Percentiles rank a stretch among this genome's conserved stretches.
Conservation (phyloP, 2,888 invertebrate species). For the Agelastica alni region DNA sequence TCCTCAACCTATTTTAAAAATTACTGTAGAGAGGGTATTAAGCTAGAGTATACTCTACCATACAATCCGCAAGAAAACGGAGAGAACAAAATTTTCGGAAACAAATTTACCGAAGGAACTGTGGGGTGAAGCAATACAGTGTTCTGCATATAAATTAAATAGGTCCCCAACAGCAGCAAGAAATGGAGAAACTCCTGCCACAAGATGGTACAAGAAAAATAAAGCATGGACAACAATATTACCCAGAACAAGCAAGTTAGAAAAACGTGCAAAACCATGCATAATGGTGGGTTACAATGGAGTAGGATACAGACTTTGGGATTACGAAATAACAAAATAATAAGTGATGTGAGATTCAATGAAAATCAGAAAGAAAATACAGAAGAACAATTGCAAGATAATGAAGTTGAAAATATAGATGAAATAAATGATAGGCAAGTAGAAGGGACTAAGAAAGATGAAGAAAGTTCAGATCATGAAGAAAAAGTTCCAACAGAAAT, state of each 20-base stretch:
- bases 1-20: not conserved
- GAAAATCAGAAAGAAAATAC: constrained; percentile 21
- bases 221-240: constrained; percentile 35
- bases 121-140: constrained; percentile 39
- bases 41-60: constrained; percentile 7
- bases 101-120: constrained; percentile 34
- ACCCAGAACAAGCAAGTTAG: constrained; percentile 36
- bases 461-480: constrained; percentile 6
- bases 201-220: constrained; percentile 32
- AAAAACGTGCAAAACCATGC: constrained; percentile 35
- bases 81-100: constrained; percentile 32
- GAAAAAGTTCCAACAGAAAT: not conserved
- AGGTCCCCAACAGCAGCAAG: constrained; percentile 32
- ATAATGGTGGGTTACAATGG: constrained; percentile 38
- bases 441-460: too few relatives aligned
- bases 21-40: not conserved
- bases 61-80: constrained; percentile 40
- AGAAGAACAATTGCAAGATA: too few relatives aligned
- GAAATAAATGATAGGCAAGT: constrained; percentile 1
- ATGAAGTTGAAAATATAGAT: not conserved
- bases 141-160: constrained; percentile 38
- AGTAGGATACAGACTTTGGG: constrained; percentile 37
- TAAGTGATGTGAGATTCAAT: constrained; percentile 34
- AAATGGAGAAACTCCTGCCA: constrained; percentile 28
- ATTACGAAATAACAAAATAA: constrained; percentile 30